Conservation (phyloP, 2,888 invertebrate genomes). For the Brenthis ino region DNA sequence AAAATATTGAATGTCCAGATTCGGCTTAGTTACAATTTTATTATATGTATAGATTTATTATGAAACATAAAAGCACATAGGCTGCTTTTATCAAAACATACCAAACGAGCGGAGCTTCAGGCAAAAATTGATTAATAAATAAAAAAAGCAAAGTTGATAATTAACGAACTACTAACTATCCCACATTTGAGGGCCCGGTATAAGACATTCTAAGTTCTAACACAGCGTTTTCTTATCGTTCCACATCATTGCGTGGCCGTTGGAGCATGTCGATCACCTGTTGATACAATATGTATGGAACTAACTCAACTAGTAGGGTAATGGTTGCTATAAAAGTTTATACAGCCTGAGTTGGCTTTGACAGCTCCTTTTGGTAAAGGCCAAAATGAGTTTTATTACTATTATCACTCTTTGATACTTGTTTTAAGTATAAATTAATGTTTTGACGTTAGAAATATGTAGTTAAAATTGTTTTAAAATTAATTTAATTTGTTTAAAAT, state of each 20-base stretch:
- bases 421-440: background rate
- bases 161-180: slow-evolving; percentile 5
- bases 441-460: no score
- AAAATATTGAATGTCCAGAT: no score
- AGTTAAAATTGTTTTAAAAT: no score
- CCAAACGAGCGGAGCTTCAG: no score
- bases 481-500: no score
- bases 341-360: slow-evolving; percentile 2
- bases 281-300: slow-evolving; percentile 24
- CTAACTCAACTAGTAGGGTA: slow-evolving; percentile 1
- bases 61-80: no score
- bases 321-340: slow-evolving; percentile 21
- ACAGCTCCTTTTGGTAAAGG: slow-evolving; percentile 4
- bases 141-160: background rate
- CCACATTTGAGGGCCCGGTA: background rate
- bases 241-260: slow-evolving; percentile 27
- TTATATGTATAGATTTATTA: no score
- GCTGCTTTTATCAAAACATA: no score
- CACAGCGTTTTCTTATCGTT: slow-evolving; percentile 33
- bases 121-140: no score
- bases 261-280: slow-evolving; percentile 30
- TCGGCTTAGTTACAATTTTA: no score
- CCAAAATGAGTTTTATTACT: background rate
- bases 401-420: background rate
- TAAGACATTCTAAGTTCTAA: background rate